Evolutionary conservation across 2,113 vertebrate species (phyloP), one percentile per base, ranked within the genome.

Genomic region (Brachypodius melanocephalos): DNA sequence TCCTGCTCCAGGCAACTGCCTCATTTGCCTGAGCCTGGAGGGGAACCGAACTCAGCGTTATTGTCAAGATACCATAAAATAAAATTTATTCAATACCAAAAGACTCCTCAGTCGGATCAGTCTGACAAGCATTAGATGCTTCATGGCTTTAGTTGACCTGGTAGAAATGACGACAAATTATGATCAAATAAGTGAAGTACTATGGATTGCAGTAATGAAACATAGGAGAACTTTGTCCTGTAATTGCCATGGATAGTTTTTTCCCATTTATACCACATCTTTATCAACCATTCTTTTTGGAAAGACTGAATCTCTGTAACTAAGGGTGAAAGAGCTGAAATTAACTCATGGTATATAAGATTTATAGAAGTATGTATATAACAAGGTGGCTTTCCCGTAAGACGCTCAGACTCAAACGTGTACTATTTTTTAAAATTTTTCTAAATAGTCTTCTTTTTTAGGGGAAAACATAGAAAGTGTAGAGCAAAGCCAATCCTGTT

Each of bases 1-100:
- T 80, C 24, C 73, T 94, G 85, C 90, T 85, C 66, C 51, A 68
- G 82, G 88, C 78, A 88, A 59, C 26, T 45, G 57, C 52, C 59
- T 76, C 65, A 9, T 67, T 54, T 91, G 36, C 72, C 91, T 36
- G 25, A 84, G 86, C 86, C 83, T 86, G 38, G n/a, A 73, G 79
- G 86, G 85, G 42, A 88, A 72, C 63, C 14, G 1, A 22, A 54
- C 54, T 80, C 36, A 0, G 14, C 25, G 54, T 17, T 69, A 18
- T 25, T 43, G 57, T 59, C 55, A 48, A 86, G 38, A 86, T 54
- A 38, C 74, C 88, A 69, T 4, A 31, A 54, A 32, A 77, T 83
- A 93, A 71, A 74, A 61, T 36, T 20, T 58, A 45, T 85, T 83
- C 29, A 42, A 13, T 32, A 62, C 45, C 62, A 83, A 59, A 82